Evolutionary conservation across 2,113 vertebrate species (phyloP).

Genomic region (Oncorhynchus mykiss): DNA sequence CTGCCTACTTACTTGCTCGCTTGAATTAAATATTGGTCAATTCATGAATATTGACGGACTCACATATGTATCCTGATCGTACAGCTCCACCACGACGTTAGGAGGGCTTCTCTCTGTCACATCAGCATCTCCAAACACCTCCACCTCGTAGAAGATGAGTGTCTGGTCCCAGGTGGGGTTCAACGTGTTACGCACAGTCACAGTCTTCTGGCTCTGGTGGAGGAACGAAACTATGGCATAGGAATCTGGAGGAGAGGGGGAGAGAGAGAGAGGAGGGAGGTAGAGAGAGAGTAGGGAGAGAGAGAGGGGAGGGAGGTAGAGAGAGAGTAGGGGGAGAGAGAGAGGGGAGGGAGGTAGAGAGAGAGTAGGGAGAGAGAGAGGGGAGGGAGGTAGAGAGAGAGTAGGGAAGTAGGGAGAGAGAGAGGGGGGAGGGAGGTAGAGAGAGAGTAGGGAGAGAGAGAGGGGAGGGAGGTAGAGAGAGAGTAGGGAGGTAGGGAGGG

Average conservation of each 20-base stretch:
- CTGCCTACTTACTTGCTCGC: too few species aligned
- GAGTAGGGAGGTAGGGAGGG: too few species aligned
- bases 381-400: too few species aligned
- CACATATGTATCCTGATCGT: constrained; percentile 92
- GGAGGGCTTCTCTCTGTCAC: constrained; percentile 73
- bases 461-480: too few species aligned
- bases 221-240: constrained; percentile 96
- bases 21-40: neutral
- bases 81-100: constrained; percentile 86
- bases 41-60: constrained; percentile 66
- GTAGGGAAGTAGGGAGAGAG: neutral
- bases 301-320: neutral
- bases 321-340: neutral
- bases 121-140: constrained; percentile 84
- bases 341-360: too few species aligned
- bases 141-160: constrained; percentile 92
- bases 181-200: constrained; percentile 85
- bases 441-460: neutral
- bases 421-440: neutral
- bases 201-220: constrained; percentile 94
- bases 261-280: neutral
- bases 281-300: too few species aligned
- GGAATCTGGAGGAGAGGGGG: constrained; percentile 73
- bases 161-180: constrained; percentile 99
- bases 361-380: neutral